These are phyloP conservation scores for Cladorhizidae sp. DNA, from an alignment of 37 sponge, comb jelly and placozoan species.

Conservation along the genomic window DNA sequence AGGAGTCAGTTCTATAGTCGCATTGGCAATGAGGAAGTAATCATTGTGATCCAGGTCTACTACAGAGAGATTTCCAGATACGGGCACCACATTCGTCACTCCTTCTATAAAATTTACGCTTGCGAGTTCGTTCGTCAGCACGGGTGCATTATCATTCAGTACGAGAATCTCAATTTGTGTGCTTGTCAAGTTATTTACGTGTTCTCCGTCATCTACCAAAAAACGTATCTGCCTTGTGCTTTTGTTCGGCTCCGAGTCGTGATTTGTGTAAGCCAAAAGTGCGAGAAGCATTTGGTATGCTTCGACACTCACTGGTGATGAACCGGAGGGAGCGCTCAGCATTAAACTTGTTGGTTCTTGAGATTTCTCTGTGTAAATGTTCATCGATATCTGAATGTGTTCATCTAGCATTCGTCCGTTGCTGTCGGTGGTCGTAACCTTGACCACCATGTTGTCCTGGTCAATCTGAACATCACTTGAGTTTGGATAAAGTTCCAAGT, in stretches of 20 bases:
- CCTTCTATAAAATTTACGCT: slow-evolving; percentile 56
- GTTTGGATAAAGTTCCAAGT: not conserved
- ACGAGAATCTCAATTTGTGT: slow-evolving; percentile 54
- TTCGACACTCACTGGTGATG: slow-evolving; percentile 35
- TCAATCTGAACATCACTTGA: slow-evolving; percentile 9
- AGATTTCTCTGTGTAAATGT: slow-evolving; percentile 7
- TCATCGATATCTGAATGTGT: slow-evolving; percentile 18
- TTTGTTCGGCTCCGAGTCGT: slow-evolving; percentile 73
- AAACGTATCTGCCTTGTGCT: slow-evolving; percentile 66
- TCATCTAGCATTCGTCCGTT: slow-evolving; percentile 1
- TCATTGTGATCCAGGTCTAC: slow-evolving; percentile 85
- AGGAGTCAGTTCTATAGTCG: slow-evolving; percentile 50
- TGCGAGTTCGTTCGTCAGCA: slow-evolving; percentile 29
- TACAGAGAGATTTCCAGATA: slow-evolving; percentile 61
- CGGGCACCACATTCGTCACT: slow-evolving; percentile 25
- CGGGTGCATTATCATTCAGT: slow-evolving; percentile 75
- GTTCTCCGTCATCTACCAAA: slow-evolving; percentile 67
- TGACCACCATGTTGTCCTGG: slow-evolving; percentile 3
- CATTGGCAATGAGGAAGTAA: slow-evolving; percentile 75
- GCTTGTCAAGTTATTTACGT: slow-evolving; percentile 39
- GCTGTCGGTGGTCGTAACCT: slow-evolving; percentile 14
- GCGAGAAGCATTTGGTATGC: slow-evolving; percentile 65
- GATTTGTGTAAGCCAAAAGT: slow-evolving; percentile 70
- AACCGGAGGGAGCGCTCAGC: slow-evolving; percentile 29
- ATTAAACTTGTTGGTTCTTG: slow-evolving; percentile 21